Evolutionary conservation across 2,113 vertebrate genomes (phyloP).

Genomic region (Actenoides lindsayi): DNA sequence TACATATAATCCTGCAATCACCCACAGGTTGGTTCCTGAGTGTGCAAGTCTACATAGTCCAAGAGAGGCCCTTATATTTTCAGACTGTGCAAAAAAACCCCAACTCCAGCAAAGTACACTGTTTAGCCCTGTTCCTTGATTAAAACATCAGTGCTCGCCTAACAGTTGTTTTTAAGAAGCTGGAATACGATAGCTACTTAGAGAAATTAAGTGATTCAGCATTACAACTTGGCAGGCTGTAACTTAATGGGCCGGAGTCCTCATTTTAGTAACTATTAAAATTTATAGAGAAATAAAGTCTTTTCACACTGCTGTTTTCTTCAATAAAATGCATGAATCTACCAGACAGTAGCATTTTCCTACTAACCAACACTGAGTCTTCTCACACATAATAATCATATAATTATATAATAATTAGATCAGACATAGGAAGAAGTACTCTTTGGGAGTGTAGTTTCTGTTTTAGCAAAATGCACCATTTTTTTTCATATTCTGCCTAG

Average conservation of each 20-base stretch:
- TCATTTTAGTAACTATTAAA: constrained; percentile 63
- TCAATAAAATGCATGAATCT: constrained; percentile 61
- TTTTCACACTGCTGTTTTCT: constrained; percentile 58
- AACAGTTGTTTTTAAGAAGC: constrained; percentile 48
- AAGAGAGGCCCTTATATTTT: neutral
- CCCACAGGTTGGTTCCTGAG: neutral
- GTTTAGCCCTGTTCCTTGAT: neutral
- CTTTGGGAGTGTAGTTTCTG: neutral
- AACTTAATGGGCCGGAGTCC: constrained; percentile 53
- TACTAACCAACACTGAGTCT: neutral
- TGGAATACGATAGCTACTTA: neutral
- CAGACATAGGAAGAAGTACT: neutral
- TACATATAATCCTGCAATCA: neutral
- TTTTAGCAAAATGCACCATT: neutral
- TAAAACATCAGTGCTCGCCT: neutral
- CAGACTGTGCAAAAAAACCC: neutral
- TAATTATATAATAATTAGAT: neutral
- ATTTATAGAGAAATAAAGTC: constrained; percentile 65
- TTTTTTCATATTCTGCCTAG: neutral
- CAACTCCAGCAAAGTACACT: neutral
- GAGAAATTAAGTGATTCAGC: constrained; percentile 57
- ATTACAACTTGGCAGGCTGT: constrained; percentile 39
- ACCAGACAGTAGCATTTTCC: constrained; percentile 29
- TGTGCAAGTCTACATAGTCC: neutral
- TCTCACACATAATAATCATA: neutral